Evolutionary conservation across 2,113 vertebrate species (phyloP), one percentile per base, ranked within the genome.

Genomic region (Dolichotis patagonum): DNA sequence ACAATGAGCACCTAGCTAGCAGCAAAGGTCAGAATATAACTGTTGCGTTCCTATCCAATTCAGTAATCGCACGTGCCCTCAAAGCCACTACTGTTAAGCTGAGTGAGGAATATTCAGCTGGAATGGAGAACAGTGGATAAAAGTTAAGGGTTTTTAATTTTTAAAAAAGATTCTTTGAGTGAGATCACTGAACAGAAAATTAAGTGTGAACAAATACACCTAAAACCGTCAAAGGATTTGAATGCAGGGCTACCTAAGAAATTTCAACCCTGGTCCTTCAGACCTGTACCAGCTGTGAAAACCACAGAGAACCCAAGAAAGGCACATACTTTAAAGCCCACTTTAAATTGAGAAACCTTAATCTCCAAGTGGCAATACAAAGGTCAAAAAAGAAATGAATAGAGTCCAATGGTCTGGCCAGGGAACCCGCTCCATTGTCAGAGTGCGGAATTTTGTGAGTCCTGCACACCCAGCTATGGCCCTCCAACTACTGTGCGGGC

Each of bases 361-460:
- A 93, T 75, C 52, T 81, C 49, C 30, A 89, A 24, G 41, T 52
- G 46, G 30, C 69, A 95, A 28, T 46, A 41, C 46, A 46, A 93
- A 84, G 41, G 46, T 41, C 95, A 91, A 95, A 46, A 14, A 89
- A 85, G 81, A 93, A 96, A 93, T 80, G 46, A 95, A 16, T 80
- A 90, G 46, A 75, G 75, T 3, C n/a, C 91, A 73, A 14, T 1
- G 2, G 3, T 10, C 32, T 86, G 49, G n/a, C 22, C 28, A 32
- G 52, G 41, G 41, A 81, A 65, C 30, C 77, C 38, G 1, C 20
- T 63, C 78, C 83, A 43, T 46, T n/a, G 22, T 88, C 52, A 88
- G 38, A 81, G 30, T 32, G 28, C 62, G 38, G 75, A 88, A 35
- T 71, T 32, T 62, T 56, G 71, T 65, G 84, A 85, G 8, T 81